Conservation (phyloP, 1,140 invertebrate species). For the Zophobas morio region DNA sequence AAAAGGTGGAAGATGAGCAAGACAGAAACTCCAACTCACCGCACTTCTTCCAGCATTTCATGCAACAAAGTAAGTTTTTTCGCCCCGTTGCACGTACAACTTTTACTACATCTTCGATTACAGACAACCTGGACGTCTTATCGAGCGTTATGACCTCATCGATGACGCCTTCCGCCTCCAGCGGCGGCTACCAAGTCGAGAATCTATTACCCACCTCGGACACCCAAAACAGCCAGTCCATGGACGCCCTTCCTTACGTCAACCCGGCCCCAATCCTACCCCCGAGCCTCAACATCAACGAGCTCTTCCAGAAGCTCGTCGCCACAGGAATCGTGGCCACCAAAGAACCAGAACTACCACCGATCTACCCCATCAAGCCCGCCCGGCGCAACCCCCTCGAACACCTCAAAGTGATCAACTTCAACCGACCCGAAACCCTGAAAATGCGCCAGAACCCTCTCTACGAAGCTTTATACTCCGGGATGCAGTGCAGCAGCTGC, state of each 20-base stretch:
- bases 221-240: slow-evolving; percentile 57
- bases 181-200: slow-evolving; percentile 71
- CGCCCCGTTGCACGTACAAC: neutral
- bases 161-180: slow-evolving; percentile 72
- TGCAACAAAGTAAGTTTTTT: slow-evolving; percentile 62
- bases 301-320: slow-evolving; percentile 87
- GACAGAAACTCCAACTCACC: slow-evolving; percentile 63
- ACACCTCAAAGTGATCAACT: slow-evolving; percentile 74
- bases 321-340: slow-evolving; percentile 85
- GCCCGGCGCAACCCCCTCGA: slow-evolving; percentile 55
- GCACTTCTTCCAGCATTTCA: slow-evolving; percentile 58
- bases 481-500: slow-evolving; percentile 96
- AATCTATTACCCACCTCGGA: slow-evolving; percentile 61
- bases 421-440: slow-evolving; percentile 80
- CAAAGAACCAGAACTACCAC: slow-evolving; percentile 41
- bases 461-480: slow-evolving; percentile 81
- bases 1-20: slow-evolving; percentile 53
- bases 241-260: slow-evolving; percentile 61
- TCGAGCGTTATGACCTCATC: slow-evolving; percentile 76
- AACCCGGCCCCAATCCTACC: slow-evolving; percentile 60
- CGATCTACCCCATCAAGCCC: slow-evolving; percentile 24
- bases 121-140: slow-evolving; percentile 73
- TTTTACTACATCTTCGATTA: slow-evolving; percentile 38
- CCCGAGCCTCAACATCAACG: slow-evolving; percentile 78
- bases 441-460: slow-evolving; percentile 81